These are phyloP conservation scores for Unio delphinus DNA, from an alignment of 2,888 invertebrate genomes.

Conservation along the genomic window DNA sequence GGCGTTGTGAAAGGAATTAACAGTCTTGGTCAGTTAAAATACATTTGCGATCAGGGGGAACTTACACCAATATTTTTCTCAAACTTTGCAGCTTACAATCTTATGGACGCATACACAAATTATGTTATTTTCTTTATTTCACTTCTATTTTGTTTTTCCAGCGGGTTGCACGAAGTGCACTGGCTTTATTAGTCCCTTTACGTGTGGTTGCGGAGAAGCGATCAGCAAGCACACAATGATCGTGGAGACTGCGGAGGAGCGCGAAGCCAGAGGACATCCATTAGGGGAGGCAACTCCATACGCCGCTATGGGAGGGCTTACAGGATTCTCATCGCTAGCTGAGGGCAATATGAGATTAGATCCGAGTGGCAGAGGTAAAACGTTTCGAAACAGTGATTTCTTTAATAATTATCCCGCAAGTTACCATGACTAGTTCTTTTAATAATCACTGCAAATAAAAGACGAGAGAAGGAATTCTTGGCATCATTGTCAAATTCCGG, in stretches of 20 bases:
- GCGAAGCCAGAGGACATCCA: constrained; percentile 69
- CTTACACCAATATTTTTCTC: no score
- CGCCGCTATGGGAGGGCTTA: constrained; percentile 72
- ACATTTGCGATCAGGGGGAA: no score
- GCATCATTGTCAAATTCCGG: no score
- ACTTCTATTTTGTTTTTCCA: constrained; percentile 10
- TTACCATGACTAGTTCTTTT: no score
- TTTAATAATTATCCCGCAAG: background rate
- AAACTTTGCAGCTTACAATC: no score
- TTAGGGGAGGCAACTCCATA: constrained; percentile 68
- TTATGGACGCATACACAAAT: no score
- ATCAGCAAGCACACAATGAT: constrained; percentile 64
- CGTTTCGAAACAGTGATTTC: background rate
- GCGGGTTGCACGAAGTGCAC: constrained; percentile 64
- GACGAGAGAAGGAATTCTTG: no score
- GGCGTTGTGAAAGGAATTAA: no score
- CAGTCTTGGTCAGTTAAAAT: no score
- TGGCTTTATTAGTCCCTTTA: constrained; percentile 67
- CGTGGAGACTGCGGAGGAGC: constrained; percentile 69
- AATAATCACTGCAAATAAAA: no score
- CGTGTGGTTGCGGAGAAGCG: constrained; percentile 68
- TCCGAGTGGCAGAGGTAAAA: constrained; percentile 69
- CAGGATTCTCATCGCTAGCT: constrained; percentile 70
- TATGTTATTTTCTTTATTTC: no score
- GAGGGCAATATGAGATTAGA: constrained; percentile 71